Conservation (phyloP, 2,888 invertebrate genomes). For the Andrena praecox region DNA sequence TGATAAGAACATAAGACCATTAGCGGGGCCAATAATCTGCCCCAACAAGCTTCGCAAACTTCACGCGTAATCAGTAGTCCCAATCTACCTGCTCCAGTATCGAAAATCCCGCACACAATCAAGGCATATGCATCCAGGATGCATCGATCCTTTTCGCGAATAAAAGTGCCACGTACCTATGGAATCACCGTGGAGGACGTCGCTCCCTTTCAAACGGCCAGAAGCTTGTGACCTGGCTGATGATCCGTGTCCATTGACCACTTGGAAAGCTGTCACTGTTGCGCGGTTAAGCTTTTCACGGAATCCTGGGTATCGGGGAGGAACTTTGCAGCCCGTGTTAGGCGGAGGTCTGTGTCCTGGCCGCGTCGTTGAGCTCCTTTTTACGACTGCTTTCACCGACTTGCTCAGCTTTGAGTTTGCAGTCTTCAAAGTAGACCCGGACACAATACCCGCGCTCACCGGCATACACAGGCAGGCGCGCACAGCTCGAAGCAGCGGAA, state of each 20-base stretch:
- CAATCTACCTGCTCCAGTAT: background rate
- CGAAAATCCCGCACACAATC: too few relatives aligned
- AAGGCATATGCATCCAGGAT: background rate
- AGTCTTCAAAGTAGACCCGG: conserved; percentile 60
- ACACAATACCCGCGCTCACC: conserved; percentile 53
- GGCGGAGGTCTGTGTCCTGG: conserved; percentile 59
- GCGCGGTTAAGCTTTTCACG: conserved; percentile 52
- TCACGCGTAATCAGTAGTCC: background rate
- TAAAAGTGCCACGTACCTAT: conserved; percentile 26
- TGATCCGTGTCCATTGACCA: conserved; percentile 47
- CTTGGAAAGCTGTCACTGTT: conserved; percentile 30
- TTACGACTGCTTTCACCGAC: conserved; percentile 66
- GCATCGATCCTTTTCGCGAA: background rate
- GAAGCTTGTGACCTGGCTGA: conserved; percentile 20
- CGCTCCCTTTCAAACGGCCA: conserved; percentile 10
- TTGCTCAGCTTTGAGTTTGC: conserved; percentile 49
- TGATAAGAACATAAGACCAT: background rate
- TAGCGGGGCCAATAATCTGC: background rate
- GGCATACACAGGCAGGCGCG: background rate
- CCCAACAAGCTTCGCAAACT: background rate
- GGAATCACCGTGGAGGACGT: conserved; percentile 13
- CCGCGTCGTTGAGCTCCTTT: conserved; percentile 63
- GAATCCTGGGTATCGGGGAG: conserved; percentile 33
- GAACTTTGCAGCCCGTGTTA: conserved; percentile 61
- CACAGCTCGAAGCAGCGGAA: conserved; percentile 1